Percentiles rank a stretch among this genome's conserved stretches.
Evolutionary conservation across 2,113 vertebrate species (phyloP).

Genomic region (Eudyptes chrysolophus): DNA sequence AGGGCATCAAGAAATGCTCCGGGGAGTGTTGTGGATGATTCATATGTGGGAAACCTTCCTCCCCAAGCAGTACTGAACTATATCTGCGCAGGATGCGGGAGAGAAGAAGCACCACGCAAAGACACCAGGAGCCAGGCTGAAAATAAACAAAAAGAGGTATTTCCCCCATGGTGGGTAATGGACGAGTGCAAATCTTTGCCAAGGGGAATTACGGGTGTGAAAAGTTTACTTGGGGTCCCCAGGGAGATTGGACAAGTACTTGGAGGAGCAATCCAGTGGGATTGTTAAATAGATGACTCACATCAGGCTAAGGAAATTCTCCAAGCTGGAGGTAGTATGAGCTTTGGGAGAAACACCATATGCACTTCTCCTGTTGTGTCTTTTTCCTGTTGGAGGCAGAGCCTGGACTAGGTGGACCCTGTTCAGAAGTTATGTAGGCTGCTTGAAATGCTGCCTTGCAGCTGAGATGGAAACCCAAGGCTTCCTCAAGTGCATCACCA

Average conservation of each 20-base stretch:
- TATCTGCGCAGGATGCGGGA: neutral
- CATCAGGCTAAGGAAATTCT: neutral
- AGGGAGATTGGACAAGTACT: neutral
- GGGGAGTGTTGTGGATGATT: conserved; percentile 15
- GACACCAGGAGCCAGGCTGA: neutral
- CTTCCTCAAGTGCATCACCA: neutral
- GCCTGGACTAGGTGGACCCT: neutral
- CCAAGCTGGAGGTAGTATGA: neutral
- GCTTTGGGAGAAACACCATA: neutral
- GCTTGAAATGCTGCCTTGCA: neutral
- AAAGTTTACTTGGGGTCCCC: neutral
- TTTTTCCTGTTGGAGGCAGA: neutral
- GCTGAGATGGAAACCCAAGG: neutral
- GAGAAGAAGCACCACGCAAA: neutral
- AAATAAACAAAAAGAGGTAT: neutral
- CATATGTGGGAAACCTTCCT: conserved; percentile 48
- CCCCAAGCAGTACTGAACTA: neutral
- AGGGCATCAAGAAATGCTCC: conserved; percentile 31
- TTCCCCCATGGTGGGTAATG: neutral
- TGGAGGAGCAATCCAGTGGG: neutral
- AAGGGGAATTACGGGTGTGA: neutral
- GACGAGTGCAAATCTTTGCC: neutral
- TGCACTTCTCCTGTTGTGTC: neutral
- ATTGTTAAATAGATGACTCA: neutral
- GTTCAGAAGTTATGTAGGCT: neutral